Percentiles rank a stretch among this genome's conserved stretches.
Conservation (phyloP, 2,888 invertebrate species). For the Apamea sordens region DNA sequence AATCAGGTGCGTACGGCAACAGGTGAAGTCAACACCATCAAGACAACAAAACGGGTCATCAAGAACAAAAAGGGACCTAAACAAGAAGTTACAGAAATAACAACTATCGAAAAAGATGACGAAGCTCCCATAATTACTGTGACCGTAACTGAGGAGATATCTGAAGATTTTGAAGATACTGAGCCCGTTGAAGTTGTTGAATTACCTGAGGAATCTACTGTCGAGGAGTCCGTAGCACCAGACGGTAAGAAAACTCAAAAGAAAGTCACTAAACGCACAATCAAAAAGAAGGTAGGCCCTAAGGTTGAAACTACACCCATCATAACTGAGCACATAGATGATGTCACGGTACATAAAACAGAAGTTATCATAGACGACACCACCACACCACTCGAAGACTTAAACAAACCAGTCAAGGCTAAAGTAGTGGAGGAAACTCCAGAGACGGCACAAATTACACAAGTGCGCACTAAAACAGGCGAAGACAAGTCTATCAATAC, state of each 20-base stretch:
- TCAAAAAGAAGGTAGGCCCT: neutral
- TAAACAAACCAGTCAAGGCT: neutral
- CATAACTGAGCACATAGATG: neutral
- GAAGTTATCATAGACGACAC: conserved; percentile 6
- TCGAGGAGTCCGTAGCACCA: neutral
- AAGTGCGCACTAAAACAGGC: too few relatives aligned
- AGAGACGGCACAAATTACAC: neutral
- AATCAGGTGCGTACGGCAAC: neutral
- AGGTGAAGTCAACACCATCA: neutral
- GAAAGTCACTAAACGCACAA: neutral
- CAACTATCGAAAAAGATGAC: neutral
- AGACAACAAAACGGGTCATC: fast-evolving
- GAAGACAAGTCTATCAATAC: too few relatives aligned
- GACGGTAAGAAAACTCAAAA: neutral
- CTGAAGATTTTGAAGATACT: neutral
- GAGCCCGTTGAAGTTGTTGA: neutral
- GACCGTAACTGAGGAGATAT: neutral
- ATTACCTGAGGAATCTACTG: neutral
- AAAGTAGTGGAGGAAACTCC: neutral
- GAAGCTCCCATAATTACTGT: neutral
- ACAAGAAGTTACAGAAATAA: neutral
- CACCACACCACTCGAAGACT: neutral
- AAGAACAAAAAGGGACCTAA: neutral
- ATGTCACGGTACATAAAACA: conserved; percentile 1
- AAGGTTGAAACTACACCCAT: neutral